Percentiles rank a stretch among this genome's conserved stretches.
Evolutionary conservation across 2,113 vertebrate species (phyloP).

Genomic region (Sinocyclocheilus maitianheensis): DNA sequence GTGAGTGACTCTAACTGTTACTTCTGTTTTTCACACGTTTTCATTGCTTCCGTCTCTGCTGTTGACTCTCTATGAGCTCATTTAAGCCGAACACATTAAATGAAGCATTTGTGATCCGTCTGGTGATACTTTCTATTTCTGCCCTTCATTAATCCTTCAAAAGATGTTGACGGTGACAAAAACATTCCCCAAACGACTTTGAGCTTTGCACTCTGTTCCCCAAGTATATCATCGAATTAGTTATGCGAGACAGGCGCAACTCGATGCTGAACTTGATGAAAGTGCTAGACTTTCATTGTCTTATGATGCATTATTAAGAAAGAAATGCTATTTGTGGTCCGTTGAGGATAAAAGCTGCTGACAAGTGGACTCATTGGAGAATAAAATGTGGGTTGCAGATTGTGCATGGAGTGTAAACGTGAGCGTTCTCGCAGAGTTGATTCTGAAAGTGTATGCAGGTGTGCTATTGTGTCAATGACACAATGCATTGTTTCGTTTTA

Average conservation of each 20-base stretch:
- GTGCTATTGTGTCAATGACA: neutral
- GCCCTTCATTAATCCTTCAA: slow-evolving; percentile 52
- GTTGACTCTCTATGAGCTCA: slow-evolving; percentile 42
- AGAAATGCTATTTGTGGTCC: slow-evolving; percentile 21
- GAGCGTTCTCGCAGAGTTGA: slow-evolving; percentile 18
- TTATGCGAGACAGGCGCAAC: slow-evolving; percentile 40
- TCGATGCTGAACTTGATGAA: slow-evolving; percentile 35
- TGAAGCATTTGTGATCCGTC: slow-evolving; percentile 45
- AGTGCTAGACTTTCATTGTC: slow-evolving; percentile 20
- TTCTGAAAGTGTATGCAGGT: slow-evolving; percentile 8
- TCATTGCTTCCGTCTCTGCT: slow-evolving; percentile 19
- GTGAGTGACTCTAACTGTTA: neutral
- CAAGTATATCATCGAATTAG: slow-evolving; percentile 31
- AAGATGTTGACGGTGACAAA: slow-evolving; percentile 41
- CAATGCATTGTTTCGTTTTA: neutral
- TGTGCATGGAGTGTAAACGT: neutral
- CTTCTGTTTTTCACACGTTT: neutral
- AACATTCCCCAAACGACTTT: slow-evolving; percentile 29
- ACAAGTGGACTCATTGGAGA: slow-evolving; percentile 10
- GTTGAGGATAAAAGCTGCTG: neutral
- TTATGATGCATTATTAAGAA: slow-evolving; percentile 36
- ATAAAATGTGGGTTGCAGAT: neutral
- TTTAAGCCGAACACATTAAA: slow-evolving; percentile 49
- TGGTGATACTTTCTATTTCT: slow-evolving; percentile 43
- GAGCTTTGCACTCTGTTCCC: slow-evolving; percentile 21